A percentile compares a stretch with the other conserved stretches of the same genome.
These are phyloP conservation scores for Hypothenemus hampei DNA, from an alignment of 1,140 invertebrate genomes.

Conservation along the genomic window DNA sequence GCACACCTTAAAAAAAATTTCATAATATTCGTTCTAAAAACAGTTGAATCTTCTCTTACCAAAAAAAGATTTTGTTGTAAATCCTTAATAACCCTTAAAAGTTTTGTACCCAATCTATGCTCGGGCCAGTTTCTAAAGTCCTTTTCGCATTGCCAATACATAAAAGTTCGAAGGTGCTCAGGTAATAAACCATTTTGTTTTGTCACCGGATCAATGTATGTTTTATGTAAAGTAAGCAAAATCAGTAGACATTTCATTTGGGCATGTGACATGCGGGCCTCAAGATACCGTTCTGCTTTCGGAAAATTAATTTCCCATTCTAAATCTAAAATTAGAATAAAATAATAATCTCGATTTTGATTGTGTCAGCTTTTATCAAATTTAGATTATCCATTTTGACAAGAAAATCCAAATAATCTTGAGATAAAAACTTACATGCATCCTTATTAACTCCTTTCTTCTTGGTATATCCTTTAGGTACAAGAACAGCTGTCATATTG, in stretches of 20 bases:
- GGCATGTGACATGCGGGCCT: slow-evolving; percentile 61
- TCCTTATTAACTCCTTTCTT: slow-evolving; percentile 54
- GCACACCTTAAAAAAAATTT: slow-evolving; percentile 40
- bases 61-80: slow-evolving; percentile 51
- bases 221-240: slow-evolving; percentile 59
- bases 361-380: too few species aligned
- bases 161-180: slow-evolving; percentile 65
- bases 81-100: slow-evolving; percentile 56
- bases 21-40: too few species aligned
- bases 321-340: too few species aligned
- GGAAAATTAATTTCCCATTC: slow-evolving; percentile 73
- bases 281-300: slow-evolving; percentile 65
- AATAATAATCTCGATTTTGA: too few species aligned
- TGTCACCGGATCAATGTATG: slow-evolving; percentile 58
- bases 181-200: slow-evolving; percentile 53
- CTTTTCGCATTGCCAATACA: slow-evolving; percentile 76
- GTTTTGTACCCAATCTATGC: slow-evolving; percentile 60
- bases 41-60: too few species aligned
- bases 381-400: too few species aligned
- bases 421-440: slow-evolving; percentile 40
- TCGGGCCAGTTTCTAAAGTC: slow-evolving; percentile 65
- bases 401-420: too few species aligned
- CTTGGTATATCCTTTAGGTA: slow-evolving; percentile 60
- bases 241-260: slow-evolving; percentile 66
- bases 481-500: slow-evolving; percentile 61